Conservation (phyloP, 2,888 invertebrate genomes). For the Leptinotarsa peninsularis region DNA sequence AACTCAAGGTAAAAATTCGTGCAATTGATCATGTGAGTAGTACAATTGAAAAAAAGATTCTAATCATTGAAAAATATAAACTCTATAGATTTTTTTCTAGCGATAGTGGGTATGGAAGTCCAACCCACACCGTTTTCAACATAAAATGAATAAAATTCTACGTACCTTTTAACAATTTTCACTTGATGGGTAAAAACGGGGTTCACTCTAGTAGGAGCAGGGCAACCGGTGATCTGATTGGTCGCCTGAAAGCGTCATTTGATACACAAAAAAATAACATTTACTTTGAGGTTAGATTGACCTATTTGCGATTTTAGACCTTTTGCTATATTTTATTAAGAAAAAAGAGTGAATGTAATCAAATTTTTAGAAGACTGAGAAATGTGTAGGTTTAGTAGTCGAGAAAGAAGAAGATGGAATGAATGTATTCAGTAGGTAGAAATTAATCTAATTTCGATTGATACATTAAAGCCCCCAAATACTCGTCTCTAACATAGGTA, state of each 20-base stretch:
- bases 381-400: not conserved
- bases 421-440: not conserved
- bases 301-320: conserved; percentile 54
- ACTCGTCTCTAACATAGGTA: no score
- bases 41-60: conserved; percentile 48
- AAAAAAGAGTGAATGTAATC: conserved; percentile 22
- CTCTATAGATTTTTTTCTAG: conserved; percentile 53
- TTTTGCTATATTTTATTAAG: conserved; percentile 47
- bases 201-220: conserved; percentile 65
- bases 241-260: conserved; percentile 65
- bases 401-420: not conserved
- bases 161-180: conserved; percentile 67
- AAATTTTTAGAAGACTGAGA: conserved; percentile 9
- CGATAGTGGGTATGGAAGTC: conserved; percentile 55
- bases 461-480: no score
- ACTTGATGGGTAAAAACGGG: conserved; percentile 67
- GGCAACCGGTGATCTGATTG: conserved; percentile 64
- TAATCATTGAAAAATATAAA: conserved; percentile 52
- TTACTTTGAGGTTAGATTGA: conserved; percentile 62
- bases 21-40: conserved; percentile 44
- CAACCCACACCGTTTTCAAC: conserved; percentile 64
- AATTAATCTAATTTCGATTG: no score
- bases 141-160: conserved; percentile 68
- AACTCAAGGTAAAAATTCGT: conserved; percentile 55
- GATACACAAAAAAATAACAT: conserved; percentile 67